phyloP scores from a whole-genome alignment of 2,797 vertebrate species.

The Coregonus ussuriensis region DNA sequence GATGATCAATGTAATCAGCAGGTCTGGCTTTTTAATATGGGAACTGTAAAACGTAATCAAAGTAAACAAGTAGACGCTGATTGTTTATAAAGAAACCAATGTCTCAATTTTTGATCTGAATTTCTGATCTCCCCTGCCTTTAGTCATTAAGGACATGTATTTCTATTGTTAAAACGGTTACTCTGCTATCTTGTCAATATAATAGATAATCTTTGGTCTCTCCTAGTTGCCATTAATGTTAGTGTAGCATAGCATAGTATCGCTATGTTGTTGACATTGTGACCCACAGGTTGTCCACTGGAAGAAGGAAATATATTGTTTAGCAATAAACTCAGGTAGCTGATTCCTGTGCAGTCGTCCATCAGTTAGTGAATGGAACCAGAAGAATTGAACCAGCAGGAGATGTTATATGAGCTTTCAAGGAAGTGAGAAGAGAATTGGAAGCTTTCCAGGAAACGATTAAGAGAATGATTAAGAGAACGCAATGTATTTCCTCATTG shows the following conservation, averaged over 20 bases:
- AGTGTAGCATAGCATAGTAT: not conserved
- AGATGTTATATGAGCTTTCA: not conserved
- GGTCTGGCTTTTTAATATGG: slow-evolving; percentile 3
- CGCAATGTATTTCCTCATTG: too few species aligned
- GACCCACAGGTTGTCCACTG: too few species aligned
- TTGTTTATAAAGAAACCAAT: slow-evolving; percentile 3
- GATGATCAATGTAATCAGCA: not conserved
- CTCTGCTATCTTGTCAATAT: too few species aligned
- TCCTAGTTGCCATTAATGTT: not conserved
- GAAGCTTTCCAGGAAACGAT: not conserved
- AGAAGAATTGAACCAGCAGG: not conserved
- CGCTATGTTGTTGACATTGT: too few species aligned
- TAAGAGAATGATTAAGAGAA: not conserved
- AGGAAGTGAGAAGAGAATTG: not conserved
- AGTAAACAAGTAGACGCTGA: not conserved
- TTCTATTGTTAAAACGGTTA: too few species aligned
- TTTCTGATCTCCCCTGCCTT: too few species aligned
- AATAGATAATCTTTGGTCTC: too few species aligned
- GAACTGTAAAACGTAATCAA: slow-evolving; percentile 12
- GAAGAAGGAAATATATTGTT: too few species aligned
- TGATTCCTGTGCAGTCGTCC: too few species aligned
- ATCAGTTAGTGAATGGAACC: not conserved
- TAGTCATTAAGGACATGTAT: too few species aligned
- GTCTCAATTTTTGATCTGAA: not conserved
- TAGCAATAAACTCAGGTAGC: too few species aligned